These are phyloP conservation scores for Drosophila fuyamai DNA, from an alignment of 1,140 invertebrate species.

Conservation along the genomic window DNA sequence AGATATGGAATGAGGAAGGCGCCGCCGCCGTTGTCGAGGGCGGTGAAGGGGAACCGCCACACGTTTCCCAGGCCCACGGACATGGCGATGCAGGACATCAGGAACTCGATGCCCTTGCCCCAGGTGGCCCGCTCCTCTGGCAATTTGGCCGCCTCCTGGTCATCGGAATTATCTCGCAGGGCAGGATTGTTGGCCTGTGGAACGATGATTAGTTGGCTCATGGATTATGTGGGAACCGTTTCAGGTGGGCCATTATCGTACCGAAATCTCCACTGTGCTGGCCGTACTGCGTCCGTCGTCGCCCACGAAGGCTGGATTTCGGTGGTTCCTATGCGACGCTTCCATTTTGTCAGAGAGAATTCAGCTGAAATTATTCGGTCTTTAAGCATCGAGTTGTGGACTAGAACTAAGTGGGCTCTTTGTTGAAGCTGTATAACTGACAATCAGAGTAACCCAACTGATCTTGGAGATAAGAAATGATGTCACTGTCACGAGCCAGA, in stretches of 20 bases:
- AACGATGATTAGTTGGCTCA: constrained; percentile 52
- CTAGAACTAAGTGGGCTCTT: constrained; percentile 34
- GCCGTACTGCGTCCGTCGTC: constrained; percentile 76
- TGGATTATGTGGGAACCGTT: constrained; percentile 12
- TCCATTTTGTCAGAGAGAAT: constrained; percentile 52
- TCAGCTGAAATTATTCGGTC: constrained; percentile 11
- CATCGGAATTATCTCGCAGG: constrained; percentile 15
- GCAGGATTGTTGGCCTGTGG: constrained; percentile 39
- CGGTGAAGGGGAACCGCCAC: constrained; percentile 93
- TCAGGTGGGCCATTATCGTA: constrained; percentile 25
- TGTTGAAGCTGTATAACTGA: constrained; percentile 64
- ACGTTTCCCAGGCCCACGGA: constrained; percentile 95
- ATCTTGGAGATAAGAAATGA: constrained; percentile 41
- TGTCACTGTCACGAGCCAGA: constrained; percentile 51
- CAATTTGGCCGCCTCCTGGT: constrained; percentile 48
- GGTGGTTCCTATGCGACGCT: constrained; percentile 56
- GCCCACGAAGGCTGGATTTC: constrained; percentile 68
- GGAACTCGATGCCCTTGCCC: constrained; percentile 91
- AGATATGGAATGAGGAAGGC: constrained; percentile 92
- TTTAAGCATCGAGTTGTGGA: constrained; percentile 35
- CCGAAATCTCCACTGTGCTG: constrained; percentile 73
- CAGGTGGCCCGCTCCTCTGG: constrained; percentile 87
- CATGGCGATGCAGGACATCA: constrained; percentile 93
- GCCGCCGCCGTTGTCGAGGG: constrained; percentile 92
- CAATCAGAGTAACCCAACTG: constrained; percentile 55